phyloP scores from a whole-genome alignment of 2,113 vertebrate species.

The Danionella cerebrum region DNA sequence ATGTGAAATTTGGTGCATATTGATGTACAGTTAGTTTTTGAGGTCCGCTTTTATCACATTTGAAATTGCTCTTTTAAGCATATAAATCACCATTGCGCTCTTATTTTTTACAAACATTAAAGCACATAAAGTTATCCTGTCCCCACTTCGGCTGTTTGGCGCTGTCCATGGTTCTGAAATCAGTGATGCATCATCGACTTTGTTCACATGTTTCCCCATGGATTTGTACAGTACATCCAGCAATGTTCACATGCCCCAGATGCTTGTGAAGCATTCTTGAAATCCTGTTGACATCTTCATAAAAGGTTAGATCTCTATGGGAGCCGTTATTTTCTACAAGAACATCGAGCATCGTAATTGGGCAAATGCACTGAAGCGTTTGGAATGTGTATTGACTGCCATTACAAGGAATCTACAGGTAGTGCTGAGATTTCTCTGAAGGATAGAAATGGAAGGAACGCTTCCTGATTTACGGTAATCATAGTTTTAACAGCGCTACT shows the following conservation, averaged over 20 bases:
- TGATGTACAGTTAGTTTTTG: too few relatives aligned
- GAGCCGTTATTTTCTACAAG: neutral
- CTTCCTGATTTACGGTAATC: neutral
- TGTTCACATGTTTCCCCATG: neutral
- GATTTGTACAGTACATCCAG: neutral
- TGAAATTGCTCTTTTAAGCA: too few relatives aligned
- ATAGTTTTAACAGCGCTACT: neutral
- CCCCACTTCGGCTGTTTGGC: too few relatives aligned
- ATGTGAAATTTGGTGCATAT: too few relatives aligned
- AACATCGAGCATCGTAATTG: neutral
- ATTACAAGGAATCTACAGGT: neutral
- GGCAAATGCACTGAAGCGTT: neutral
- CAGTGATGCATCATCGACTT: neutral
- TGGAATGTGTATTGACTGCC: neutral
- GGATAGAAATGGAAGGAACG: neutral
- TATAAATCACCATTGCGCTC: too few relatives aligned
- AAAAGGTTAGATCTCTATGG: neutral
- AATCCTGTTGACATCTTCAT: neutral
- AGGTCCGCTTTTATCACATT: too few relatives aligned
- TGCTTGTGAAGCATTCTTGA: neutral
- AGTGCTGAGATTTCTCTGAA: neutral
- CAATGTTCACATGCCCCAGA: neutral
- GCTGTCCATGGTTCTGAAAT: slow-evolving; percentile 44
- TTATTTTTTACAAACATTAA: too few relatives aligned
- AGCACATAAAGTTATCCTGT: too few relatives aligned